Evolutionary conservation across 1,140 invertebrate species (phyloP).

Genomic region (Heliothis subflexa): DNA sequence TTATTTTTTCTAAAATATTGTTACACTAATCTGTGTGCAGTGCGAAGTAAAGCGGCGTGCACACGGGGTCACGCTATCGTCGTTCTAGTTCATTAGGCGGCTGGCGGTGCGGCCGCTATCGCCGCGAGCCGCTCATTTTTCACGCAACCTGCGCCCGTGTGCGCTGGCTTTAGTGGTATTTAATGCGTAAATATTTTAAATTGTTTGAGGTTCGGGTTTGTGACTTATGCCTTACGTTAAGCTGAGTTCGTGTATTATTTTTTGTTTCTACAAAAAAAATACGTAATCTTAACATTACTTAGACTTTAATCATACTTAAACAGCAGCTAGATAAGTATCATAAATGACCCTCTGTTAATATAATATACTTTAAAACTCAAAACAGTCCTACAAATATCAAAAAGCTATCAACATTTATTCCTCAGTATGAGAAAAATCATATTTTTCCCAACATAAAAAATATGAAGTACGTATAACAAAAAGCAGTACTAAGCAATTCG

Average conservation of each 20-base stretch:
- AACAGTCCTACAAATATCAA: too few relatives aligned
- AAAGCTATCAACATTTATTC: too few relatives aligned
- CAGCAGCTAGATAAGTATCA: too few relatives aligned
- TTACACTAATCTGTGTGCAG: conserved; percentile 26
- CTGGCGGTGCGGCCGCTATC: conserved; percentile 36
- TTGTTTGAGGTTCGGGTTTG: background rate
- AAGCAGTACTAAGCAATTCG: conserved; percentile 21
- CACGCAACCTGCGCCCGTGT: conserved; percentile 34
- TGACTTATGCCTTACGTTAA: background rate
- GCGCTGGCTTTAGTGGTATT: conserved; percentile 21
- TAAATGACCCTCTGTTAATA: too few relatives aligned
- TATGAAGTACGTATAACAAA: background rate
- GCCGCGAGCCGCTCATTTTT: conserved; percentile 46
- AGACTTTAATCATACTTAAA: too few relatives aligned
- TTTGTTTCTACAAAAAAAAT: too few relatives aligned
- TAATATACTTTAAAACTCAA: too few relatives aligned
- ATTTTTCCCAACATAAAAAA: conserved; percentile 12
- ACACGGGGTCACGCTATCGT: conserved; percentile 45
- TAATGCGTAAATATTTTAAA: conserved; percentile 24
- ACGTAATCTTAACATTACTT: too few relatives aligned
- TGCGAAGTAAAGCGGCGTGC: conserved; percentile 42
- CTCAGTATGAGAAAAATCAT: background rate
- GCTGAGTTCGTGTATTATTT: background rate
- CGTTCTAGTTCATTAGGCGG: conserved; percentile 49
- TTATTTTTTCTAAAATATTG: conserved; percentile 22